A percentile compares a stretch with the other conserved stretches of the same genome.
Conservation (phyloP, 2,797 vertebrate species). For the Epinephelus malabaricus region DNA sequence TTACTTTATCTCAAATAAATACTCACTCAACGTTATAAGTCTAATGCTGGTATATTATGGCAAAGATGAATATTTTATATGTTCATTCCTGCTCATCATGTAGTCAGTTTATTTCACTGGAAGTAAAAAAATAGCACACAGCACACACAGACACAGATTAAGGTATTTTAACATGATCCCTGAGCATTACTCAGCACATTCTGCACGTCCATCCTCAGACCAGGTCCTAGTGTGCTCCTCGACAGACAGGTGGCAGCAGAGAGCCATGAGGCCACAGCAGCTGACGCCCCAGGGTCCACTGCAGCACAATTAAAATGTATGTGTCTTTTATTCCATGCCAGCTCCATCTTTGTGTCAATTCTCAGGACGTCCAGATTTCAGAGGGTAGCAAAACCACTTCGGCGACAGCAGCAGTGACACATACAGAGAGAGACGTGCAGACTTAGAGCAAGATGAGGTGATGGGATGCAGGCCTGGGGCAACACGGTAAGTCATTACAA, state of each 20-base stretch:
- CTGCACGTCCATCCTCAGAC: slow-evolving; percentile 14
- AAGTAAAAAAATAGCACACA: not conserved
- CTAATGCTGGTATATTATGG: slow-evolving; percentile 6
- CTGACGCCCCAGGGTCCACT: slow-evolving; percentile 56
- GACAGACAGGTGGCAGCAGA: slow-evolving; percentile 98
- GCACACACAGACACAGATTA: not conserved
- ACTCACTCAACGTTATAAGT: slow-evolving; percentile 24
- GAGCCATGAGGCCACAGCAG: slow-evolving; percentile 77
- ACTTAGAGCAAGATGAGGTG: slow-evolving; percentile 10
- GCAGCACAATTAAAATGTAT: slow-evolving; percentile 73
- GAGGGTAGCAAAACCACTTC: slow-evolving; percentile 38
- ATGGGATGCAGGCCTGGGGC: slow-evolving; percentile 25
- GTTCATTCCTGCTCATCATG: not conserved
- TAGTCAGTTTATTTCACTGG: not conserved
- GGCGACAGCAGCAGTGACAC: slow-evolving; percentile 31
- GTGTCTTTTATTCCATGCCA: slow-evolving; percentile 73
- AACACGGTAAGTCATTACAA: slow-evolving; percentile 55
- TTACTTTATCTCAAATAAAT: slow-evolving; percentile 37
- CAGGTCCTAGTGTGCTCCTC: slow-evolving; percentile 16
- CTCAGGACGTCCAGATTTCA: slow-evolving; percentile 52
- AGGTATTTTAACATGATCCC: not conserved
- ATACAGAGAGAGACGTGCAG: not conserved
- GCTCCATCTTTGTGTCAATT: slow-evolving; percentile 69
- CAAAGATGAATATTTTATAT: slow-evolving; percentile 17
- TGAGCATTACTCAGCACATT: slow-evolving; percentile 74